phyloP scores from a whole-genome alignment of 2,113 vertebrate species.

The Pao palembangensis region DNA sequence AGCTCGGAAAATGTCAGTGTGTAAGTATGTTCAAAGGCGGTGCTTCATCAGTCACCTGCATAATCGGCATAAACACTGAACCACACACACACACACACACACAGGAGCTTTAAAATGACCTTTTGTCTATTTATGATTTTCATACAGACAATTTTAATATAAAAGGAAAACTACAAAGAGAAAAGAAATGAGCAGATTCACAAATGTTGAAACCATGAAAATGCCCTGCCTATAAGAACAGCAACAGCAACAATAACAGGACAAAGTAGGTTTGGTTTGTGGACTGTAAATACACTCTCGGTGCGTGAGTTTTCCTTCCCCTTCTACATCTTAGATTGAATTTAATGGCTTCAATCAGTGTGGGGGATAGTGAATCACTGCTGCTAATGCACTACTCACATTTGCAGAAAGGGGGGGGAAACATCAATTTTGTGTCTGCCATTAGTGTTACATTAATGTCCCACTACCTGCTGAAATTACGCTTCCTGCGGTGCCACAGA shows the following conservation, averaged over 20 bases:
- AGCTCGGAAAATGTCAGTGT: constrained; percentile 63
- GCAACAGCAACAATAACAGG: constrained; percentile 22
- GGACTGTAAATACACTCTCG: constrained; percentile 37
- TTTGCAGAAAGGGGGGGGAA: constrained; percentile 42
- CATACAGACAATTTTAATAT: constrained; percentile 4
- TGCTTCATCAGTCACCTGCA: constrained; percentile 33
- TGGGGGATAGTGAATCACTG: constrained; percentile 37
- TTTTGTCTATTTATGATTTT: constrained; percentile 53
- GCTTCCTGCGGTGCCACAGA: constrained; percentile 29
- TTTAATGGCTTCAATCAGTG: constrained; percentile 64
- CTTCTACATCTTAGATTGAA: constrained; percentile 54
- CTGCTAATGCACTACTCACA: constrained; percentile 56
- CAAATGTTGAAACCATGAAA: constrained; percentile 48
- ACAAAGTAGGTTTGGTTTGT: constrained; percentile 39
- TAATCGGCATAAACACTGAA: constrained; percentile 4
- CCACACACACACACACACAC: constrained; percentile 5
- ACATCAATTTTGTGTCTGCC: constrained; percentile 39
- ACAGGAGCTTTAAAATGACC: constrained; percentile 33
- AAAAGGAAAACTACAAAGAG: constrained; percentile 30
- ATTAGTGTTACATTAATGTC: constrained; percentile 57
- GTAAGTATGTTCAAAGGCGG: constrained; percentile 62
- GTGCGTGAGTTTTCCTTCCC: constrained; percentile 30
- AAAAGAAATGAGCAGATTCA: constrained; percentile 17
- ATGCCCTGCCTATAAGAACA: background rate
- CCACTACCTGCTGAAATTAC: constrained; percentile 45